These are phyloP conservation scores for Nasonia vitripennis DNA, from an alignment of 1,140 invertebrate genomes.

Conservation along the genomic window DNA sequence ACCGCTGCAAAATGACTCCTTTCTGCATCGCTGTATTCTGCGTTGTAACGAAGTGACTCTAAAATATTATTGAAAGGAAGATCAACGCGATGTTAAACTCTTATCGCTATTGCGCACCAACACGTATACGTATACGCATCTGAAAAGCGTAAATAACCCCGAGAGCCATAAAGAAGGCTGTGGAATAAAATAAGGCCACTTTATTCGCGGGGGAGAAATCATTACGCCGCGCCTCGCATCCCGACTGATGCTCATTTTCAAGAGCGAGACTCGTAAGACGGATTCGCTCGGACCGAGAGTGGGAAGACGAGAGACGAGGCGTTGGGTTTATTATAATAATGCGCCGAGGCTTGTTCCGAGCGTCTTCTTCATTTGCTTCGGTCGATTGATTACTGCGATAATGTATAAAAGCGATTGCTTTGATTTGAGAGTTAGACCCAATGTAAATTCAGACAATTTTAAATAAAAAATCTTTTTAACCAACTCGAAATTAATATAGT, in stretches of 20 bases:
- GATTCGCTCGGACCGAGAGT: not conserved
- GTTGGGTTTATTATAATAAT: slow-evolving; percentile 6
- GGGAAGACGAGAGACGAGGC: not conserved
- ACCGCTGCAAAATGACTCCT: not conserved
- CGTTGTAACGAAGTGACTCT: no score
- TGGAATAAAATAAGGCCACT: slow-evolving; percentile 57
- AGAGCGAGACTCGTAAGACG: not conserved
- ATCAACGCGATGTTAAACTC: not conserved
- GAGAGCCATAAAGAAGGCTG: slow-evolving; percentile 57
- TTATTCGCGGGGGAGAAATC: slow-evolving; percentile 35
- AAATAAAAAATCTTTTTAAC: no score
- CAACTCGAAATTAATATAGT: no score
- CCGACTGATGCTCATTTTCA: slow-evolving; percentile 8
- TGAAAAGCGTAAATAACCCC: slow-evolving; percentile 54
- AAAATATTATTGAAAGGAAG: not conserved
- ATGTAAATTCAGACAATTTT: no score
- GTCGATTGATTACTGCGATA: not conserved
- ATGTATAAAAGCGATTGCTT: not conserved
- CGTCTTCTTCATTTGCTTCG: slow-evolving; percentile 7
- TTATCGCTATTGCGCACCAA: not conserved
- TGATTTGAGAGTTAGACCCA: no score
- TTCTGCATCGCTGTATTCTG: no score
- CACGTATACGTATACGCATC: not conserved
- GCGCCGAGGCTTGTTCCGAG: not conserved
- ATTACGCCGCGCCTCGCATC: slow-evolving; percentile 34